phyloP scores from a whole-genome alignment of 2,113 vertebrate species.

The Tichodroma muraria region DNA sequence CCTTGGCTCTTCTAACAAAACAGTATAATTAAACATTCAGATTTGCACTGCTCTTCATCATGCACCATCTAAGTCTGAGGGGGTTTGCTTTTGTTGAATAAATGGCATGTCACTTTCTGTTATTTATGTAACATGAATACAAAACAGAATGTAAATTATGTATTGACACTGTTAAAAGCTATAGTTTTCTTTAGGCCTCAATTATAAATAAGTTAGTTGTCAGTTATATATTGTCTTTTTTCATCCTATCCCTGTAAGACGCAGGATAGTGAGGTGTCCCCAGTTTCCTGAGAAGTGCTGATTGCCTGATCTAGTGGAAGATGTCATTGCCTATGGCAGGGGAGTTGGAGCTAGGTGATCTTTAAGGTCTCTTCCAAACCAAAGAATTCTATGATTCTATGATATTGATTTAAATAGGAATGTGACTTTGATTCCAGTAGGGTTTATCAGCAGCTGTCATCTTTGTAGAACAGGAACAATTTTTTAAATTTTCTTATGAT shows the following conservation, averaged over 20 bases:
- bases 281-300: background rate
- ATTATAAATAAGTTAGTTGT: background rate
- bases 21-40: background rate
- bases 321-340: rapidly evolving
- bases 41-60: background rate
- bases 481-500: background rate
- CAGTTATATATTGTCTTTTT: background rate
- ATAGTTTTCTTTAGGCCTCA: background rate
- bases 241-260: background rate
- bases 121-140: background rate
- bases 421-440: background rate
- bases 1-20: background rate
- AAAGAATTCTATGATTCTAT: background rate
- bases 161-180: background rate
- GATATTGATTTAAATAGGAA: background rate
- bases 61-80: background rate
- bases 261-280: background rate
- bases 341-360: background rate
- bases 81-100: background rate
- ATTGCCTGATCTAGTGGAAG: background rate
- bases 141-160: background rate
- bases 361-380: background rate
- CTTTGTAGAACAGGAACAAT: background rate
- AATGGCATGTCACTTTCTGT: background rate
- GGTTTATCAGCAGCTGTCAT: background rate